Base-by-base conservation (phyloP, 1,140 invertebrate genomes). In the Holcopasites calliopsidis region DNA sequence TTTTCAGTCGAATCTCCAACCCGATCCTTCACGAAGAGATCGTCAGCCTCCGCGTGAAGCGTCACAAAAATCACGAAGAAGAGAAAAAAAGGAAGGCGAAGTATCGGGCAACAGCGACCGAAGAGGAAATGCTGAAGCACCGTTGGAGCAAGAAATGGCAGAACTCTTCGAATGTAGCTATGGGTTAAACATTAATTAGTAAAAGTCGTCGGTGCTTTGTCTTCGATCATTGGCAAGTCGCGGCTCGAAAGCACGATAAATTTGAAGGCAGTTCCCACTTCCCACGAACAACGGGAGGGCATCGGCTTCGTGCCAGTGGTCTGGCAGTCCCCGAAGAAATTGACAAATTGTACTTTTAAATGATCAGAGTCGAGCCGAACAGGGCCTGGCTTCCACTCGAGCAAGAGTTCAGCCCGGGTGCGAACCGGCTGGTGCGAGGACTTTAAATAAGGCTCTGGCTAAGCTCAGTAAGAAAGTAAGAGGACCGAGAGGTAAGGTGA, bases 321-420 rank as follows among this genome's bases (percentile, higher is more conserved):
- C 64, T 49, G 60, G 21, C 42, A 52, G 38, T n/a, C 76, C 65
- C 70, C 61, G 81, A 83, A 83, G 81, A 83, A 84, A 84, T 84
- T 84, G 82, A 83, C 82, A 84, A 84, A 84, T 83, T 84, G 82
- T 84, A 84, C 82, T 84, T 84, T 84, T 79, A 83, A 83, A 83
- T 84, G 81, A 84, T 84, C 81, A 10, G 76, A 75, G 64, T 33
- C 47, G 52, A 64, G 69, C 31, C 33, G 58, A 81, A 76, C 70
- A 68, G 77, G 60, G 28, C 21, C 57, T 40, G 31, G 60, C 58
- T 58, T 49, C 35, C 31, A 49, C 77, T 70, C 47, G 65, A 55
- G 42, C 49, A 23, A 62, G 73, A 64, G 75, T 77, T 73, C 50
- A 71, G 74, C 21, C 57, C 38, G 44, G 33, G 62, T 23, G 71